A percentile compares a stretch with the other conserved stretches of the same genome.
Evolutionary conservation across 2,797 vertebrate genomes (phyloP).

Genomic region (Emydoidea blandingii): DNA sequence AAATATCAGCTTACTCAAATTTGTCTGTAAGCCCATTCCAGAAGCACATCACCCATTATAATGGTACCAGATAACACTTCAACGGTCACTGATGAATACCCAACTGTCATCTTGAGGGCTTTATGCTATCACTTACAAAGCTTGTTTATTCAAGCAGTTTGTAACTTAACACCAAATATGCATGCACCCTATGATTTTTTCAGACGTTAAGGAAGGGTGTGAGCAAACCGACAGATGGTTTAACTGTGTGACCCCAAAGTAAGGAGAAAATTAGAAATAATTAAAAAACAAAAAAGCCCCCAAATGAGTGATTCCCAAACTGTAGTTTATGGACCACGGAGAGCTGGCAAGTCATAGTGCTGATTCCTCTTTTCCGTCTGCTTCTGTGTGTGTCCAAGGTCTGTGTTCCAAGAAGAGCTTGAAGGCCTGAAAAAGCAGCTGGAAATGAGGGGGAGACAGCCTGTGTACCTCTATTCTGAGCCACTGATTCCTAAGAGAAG

Average conservation of each 20-base stretch:
- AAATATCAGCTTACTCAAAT: background rate
- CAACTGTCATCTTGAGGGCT: background rate
- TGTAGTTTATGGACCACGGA: conserved; percentile 57
- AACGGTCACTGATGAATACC: background rate
- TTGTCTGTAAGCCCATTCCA: background rate
- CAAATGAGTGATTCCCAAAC: background rate
- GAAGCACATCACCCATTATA: background rate
- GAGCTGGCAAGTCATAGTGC: conserved; percentile 62
- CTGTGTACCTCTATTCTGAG: background rate
- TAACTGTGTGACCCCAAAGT: background rate
- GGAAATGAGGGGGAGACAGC: conserved; percentile 6
- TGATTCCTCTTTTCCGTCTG: conserved; percentile 36
- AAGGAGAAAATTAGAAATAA: conserved; percentile 4
- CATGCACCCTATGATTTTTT: rapidly evolving
- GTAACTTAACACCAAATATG: conserved; percentile 8
- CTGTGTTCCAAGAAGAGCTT: conserved; percentile 52
- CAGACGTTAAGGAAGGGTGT: background rate
- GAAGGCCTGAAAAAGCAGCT: conserved; percentile 50
- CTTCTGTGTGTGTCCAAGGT: conserved; percentile 48
- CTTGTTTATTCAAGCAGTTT: background rate
- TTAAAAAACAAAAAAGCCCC: conserved; percentile 10
- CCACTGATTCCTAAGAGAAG: background rate
- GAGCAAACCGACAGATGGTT: background rate
- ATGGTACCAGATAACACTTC: background rate
- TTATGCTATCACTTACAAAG: background rate